A percentile compares a stretch with the other conserved stretches of the same genome.
Conservation (phyloP, 2,113 vertebrate species). For the Ictidomys tridecemlineatus region DNA sequence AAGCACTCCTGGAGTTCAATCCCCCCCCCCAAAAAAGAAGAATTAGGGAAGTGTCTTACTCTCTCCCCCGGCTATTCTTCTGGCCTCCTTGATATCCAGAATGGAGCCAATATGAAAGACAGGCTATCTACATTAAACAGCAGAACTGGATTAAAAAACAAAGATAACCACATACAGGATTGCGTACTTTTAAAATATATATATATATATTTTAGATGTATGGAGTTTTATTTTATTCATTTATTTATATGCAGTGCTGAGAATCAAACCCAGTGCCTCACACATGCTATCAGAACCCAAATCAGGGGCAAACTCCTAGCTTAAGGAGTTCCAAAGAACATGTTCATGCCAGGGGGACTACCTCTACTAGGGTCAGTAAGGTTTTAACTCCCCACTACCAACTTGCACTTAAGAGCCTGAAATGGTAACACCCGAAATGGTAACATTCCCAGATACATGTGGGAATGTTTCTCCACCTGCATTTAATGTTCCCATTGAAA, state of each 20-base stretch:
- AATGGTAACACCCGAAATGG: neutral
- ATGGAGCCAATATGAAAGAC: neutral
- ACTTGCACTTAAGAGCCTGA: neutral
- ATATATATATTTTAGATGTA: too few species aligned
- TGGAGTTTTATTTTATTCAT: too few species aligned
- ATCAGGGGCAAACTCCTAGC: neutral
- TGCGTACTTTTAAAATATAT: too few species aligned
- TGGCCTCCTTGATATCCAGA: neutral
- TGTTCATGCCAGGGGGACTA: neutral
- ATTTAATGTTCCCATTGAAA: constrained; percentile 42
- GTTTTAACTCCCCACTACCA: neutral
- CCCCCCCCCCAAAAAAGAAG: too few species aligned
- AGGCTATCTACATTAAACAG: neutral
- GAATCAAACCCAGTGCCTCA: too few species aligned
- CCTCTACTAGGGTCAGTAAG: neutral
- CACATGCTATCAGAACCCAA: neutral
- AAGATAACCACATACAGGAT: neutral
- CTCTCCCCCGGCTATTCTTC: neutral
- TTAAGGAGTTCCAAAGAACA: neutral
- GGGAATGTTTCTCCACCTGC: neutral
- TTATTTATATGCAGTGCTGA: too few species aligned
- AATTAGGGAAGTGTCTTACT: neutral
- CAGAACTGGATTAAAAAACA: neutral
- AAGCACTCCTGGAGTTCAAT: too few species aligned
- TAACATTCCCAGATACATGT: neutral